Evolutionary conservation across 2,888 invertebrate genomes (phyloP).

Genomic region (Heliconius erato): DNA sequence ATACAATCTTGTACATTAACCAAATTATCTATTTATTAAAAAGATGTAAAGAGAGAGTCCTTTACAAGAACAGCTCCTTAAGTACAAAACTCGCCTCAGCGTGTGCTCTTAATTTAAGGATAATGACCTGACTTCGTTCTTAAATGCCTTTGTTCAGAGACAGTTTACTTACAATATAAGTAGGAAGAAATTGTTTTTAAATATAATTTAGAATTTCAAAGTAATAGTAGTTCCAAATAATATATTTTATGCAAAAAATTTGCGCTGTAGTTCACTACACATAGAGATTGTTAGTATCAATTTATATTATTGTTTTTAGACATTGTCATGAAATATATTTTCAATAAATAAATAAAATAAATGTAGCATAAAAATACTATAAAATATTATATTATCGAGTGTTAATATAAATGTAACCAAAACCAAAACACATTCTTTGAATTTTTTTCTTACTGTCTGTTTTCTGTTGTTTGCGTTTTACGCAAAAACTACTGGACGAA

Average conservation of each 20-base stretch:
- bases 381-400: too few species aligned
- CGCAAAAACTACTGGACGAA: too few species aligned
- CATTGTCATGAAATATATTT: too few species aligned
- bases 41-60: background rate
- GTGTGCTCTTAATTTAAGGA: slow-evolving; percentile 24
- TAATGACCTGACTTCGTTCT: slow-evolving; percentile 13
- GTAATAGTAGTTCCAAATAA: background rate
- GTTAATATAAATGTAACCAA: too few species aligned
- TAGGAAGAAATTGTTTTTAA: background rate
- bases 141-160: slow-evolving; percentile 11
- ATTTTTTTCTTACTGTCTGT: too few species aligned
- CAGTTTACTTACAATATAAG: slow-evolving; percentile 8
- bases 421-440: too few species aligned
- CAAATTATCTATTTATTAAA: slow-evolving; percentile 9
- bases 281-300: too few species aligned
- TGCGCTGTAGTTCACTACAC: background rate
- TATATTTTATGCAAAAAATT: background rate
- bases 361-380: too few species aligned
- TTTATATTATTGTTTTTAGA: too few species aligned
- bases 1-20: background rate
- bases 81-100: slow-evolving; percentile 17
- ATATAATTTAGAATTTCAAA: background rate
- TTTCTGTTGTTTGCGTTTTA: too few species aligned
- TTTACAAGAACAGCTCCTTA: slow-evolving; percentile 7
- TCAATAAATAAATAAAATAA: too few species aligned